phyloP scores from a whole-genome alignment of 2,113 vertebrate species.

The Colinus virginianus region DNA sequence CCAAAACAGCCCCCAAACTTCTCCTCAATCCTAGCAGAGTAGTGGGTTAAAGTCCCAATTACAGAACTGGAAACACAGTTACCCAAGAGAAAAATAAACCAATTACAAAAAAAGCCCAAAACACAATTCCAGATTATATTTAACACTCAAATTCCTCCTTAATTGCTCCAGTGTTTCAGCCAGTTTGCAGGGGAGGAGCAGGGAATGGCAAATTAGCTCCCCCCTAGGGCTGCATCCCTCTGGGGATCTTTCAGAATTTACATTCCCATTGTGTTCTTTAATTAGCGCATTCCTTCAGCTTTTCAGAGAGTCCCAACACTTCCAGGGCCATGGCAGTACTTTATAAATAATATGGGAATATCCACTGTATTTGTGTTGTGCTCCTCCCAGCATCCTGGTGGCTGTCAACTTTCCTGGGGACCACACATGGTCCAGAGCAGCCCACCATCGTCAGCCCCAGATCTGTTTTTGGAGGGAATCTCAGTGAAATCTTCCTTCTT shows the following conservation, averaged over 20 bases:
- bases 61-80: slow-evolving; percentile 48
- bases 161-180: slow-evolving; percentile 67
- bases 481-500: background rate
- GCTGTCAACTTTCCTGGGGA: slow-evolving; percentile 24
- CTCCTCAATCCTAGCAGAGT: background rate
- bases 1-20: background rate
- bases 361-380: slow-evolving; percentile 4
- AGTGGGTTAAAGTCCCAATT: slow-evolving; percentile 39
- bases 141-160: slow-evolving; percentile 69
- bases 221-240: slow-evolving; percentile 52
- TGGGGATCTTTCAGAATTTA: slow-evolving; percentile 69
- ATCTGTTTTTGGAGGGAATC: background rate
- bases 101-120: slow-evolving; percentile 33
- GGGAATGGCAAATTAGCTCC: slow-evolving; percentile 66
- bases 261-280: slow-evolving; percentile 73
- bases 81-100: slow-evolving; percentile 66
- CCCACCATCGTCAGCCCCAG: background rate
- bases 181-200: slow-evolving; percentile 68
- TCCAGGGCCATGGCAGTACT: slow-evolving; percentile 58
- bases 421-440: slow-evolving; percentile 55
- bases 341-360: slow-evolving; percentile 66
- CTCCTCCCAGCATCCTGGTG: background rate
- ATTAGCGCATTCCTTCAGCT: slow-evolving; percentile 73
- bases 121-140: slow-evolving; percentile 70
- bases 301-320: slow-evolving; percentile 70